Evolutionary conservation across 1,140 invertebrate genomes (phyloP), one percentile per base, ranked within the genome.

Genomic region (Pseudobourletiella spinata): DNA sequence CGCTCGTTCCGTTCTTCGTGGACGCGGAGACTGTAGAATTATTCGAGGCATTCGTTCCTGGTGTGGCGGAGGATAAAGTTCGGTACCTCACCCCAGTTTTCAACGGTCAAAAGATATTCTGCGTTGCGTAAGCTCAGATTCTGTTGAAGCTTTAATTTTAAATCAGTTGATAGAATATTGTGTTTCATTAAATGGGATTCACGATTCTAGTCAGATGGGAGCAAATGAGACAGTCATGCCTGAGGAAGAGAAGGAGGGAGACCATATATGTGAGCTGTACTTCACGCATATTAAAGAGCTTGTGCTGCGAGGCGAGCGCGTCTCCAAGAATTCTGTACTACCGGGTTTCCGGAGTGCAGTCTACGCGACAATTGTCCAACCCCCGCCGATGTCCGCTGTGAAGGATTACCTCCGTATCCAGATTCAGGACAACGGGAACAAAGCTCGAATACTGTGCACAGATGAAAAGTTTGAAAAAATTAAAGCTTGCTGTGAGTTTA

Each of bases 101-200:
- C 25, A 54, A 44, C 4, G 59, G 59, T 3, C 50, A 56, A 56
- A 52, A 54, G 18, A 32, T 61, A 52, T 61, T 24, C 30, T 61
- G 59, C 25, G 2, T 14, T 8, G 29, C 24, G 22, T 54, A 54
- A 35, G 59, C 29, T 2, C 20, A 24, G 26, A 35, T 50, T 18
- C 4, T 8, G 6, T 35, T 6, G 3, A 59, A 26, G 22, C 51
- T 50, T 51, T 25, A 15, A 2, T 50, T 4, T 32, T 28, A 25
- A 51, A n/a, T 48, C 18, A n/a, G 11, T 39, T 11, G n/a, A 11
- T 39, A n/a, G n/a, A 11, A 11, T 39, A 39, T n/a, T 11, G 11
- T 39, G 11, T 39, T 39, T 39, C 11, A 11, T 11, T 11, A 11
- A 39, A n/a, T 39, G n/a, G n/a, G 35, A 39, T 6, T 48, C 46